Percentiles rank a stretch among this genome's conserved stretches.
These are phyloP conservation scores for Pomatostomus ruficeps DNA, from an alignment of 2,113 vertebrate species.

Conservation along the genomic window DNA sequence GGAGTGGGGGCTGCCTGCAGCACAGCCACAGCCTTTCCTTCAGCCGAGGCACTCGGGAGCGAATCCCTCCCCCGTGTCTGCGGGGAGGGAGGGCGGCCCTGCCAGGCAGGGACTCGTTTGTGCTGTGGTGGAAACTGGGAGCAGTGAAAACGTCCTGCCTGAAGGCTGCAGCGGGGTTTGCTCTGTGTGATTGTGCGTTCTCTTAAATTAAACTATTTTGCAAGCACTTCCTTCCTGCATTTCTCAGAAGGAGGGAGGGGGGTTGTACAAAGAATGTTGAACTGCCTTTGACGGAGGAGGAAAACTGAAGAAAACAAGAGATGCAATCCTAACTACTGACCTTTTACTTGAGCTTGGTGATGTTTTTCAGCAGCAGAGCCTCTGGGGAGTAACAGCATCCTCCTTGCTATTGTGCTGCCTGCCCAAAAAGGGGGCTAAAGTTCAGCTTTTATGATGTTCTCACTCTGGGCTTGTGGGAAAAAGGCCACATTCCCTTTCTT, in stretches of 20 bases:
- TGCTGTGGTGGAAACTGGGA: not conserved
- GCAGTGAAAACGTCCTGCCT: not conserved
- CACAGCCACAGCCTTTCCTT: not conserved
- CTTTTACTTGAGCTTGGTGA: slow-evolving; percentile 61
- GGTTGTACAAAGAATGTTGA: slow-evolving; percentile 47
- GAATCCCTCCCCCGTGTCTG: not conserved
- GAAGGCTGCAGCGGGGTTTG: not conserved
- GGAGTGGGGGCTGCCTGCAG: not conserved
- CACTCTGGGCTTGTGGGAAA: slow-evolving; percentile 64
- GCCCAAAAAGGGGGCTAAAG: slow-evolving; percentile 62
- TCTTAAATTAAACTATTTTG: slow-evolving; percentile 62
- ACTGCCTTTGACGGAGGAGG: slow-evolving; percentile 57
- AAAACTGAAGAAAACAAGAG: slow-evolving; percentile 63
- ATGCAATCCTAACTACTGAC: slow-evolving; percentile 60
- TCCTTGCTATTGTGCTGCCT: slow-evolving; percentile 64
- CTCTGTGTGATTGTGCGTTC: slow-evolving; percentile 21
- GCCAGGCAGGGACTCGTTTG: fast-evolving
- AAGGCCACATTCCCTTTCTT: slow-evolving; percentile 66
- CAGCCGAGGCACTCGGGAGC: not conserved
- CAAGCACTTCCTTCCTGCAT: slow-evolving; percentile 69
- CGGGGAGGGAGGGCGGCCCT: not conserved
- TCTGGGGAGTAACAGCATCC: slow-evolving; percentile 66
- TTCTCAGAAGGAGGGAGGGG: slow-evolving; percentile 65
- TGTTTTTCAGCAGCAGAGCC: slow-evolving; percentile 57
- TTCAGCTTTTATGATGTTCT: slow-evolving; percentile 72